Evolutionary conservation across 1,140 invertebrate species (phyloP), one percentile per base, ranked within the genome.

Genomic region (Belonocnema kinseyi): DNA sequence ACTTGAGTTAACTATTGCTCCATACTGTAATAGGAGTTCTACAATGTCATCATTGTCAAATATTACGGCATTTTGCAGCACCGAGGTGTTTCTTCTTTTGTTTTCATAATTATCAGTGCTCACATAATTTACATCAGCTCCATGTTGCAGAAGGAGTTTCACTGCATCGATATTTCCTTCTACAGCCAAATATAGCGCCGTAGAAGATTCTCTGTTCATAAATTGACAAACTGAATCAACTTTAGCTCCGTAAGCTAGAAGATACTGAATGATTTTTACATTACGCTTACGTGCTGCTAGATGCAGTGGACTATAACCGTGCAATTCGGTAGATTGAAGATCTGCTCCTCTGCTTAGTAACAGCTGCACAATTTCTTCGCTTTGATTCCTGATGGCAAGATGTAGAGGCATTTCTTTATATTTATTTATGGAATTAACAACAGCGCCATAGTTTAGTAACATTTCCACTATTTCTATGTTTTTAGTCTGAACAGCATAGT

Each of bases 381-480:
- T 8, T 53, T 72, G 21, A 33, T 50, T 26, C 16, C 53, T 0
- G 52, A 74, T 21, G 52, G 83, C 81, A 14, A 54, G 10, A n/a
- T 78, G 73, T 26, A 84, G 52, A 50, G 81, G 76, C 16, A 79
- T 79, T 81, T 95, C 91, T 85, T 97, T 96, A 3, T 53, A 1
- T 16, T 66, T 19, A 72, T 51, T 46, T 70, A 16, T 26, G 13
- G 14, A 33, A 70, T 75, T 78, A 61, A 80, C 53, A 46, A 61
- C 17, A 2, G 92, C 93, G 33, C 93, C 93, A 87, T 93, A 90
- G 73, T 93, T 91, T 40, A 94, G 78, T 5, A 94, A 79, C 7
- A 93, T 80, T 82, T 93, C 92, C 40, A 93, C 92, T 88, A 93
- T 93, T 83, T 93, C 92, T 85, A 93, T 91, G 82, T 93, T 92